A percentile compares a stretch with the other conserved stretches of the same genome.
Evolutionary conservation across 2,888 invertebrate species (phyloP).

Genomic region (Eupithecia insigniata): DNA sequence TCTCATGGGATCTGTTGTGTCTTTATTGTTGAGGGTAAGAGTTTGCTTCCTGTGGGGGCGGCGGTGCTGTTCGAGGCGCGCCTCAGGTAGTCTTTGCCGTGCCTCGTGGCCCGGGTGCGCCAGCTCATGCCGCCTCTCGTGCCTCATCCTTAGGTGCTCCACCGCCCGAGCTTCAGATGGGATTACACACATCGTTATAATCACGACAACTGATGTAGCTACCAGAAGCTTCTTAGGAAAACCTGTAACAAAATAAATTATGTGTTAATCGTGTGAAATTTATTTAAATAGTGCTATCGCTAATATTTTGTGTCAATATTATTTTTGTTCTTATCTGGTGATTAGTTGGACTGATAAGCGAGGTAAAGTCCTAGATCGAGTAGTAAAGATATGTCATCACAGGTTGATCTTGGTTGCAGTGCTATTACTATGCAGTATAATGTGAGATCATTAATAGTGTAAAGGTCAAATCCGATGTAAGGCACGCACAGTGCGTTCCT

Average conservation of each 20-base stretch:
- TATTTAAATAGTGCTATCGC: constrained; percentile 18
- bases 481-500: constrained; percentile 43
- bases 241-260: constrained; percentile 71
- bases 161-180: constrained; percentile 68
- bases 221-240: constrained; percentile 82
- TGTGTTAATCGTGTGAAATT: constrained; percentile 30
- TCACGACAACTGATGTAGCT: constrained; percentile 75
- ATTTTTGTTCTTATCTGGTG: constrained; percentile 40
- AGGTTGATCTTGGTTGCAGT: constrained; percentile 31
- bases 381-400: constrained; percentile 30
- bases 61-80: constrained; percentile 50
- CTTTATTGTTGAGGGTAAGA: constrained; percentile 59
- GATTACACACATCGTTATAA: constrained; percentile 75
- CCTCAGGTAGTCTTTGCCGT: constrained; percentile 48
- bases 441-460: constrained; percentile 37
- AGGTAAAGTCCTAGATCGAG: constrained; percentile 45
- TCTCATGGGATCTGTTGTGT: constrained; percentile 51
- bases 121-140: constrained; percentile 62
- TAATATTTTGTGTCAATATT: constrained; percentile 26
- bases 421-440: constrained; percentile 24
- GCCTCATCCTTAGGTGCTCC: constrained; percentile 64
- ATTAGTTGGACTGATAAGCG: constrained; percentile 37
- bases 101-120: constrained; percentile 55
- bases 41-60: constrained; percentile 55
- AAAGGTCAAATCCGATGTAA: constrained; percentile 37